Evolutionary conservation across 2,797 vertebrate species (phyloP).

Genomic region (Pteronotus mesoamericanus): DNA sequence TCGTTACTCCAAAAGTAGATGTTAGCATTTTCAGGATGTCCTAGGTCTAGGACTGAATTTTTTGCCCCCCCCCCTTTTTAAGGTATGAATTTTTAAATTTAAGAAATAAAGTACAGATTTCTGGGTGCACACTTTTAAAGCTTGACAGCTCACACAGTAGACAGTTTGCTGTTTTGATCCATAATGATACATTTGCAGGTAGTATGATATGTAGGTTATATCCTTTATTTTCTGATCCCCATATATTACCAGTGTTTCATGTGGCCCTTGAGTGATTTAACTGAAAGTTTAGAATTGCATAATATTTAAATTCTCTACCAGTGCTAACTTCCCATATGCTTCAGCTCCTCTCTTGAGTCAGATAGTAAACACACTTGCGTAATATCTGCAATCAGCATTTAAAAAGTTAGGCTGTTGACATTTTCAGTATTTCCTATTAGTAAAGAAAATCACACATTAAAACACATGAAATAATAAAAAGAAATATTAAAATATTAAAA

Average conservation of each 20-base stretch:
- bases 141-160: neutral
- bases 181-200: neutral
- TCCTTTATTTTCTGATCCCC: neutral
- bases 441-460: neutral
- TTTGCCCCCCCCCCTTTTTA: neutral
- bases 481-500: conserved; percentile 22
- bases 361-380: neutral
- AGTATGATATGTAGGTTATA: neutral
- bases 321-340: conserved; percentile 3
- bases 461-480: conserved; percentile 20
- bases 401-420: conserved; percentile 9
- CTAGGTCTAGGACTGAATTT: neutral
- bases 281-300: conserved; percentile 33
- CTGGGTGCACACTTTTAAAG: conserved; percentile 5
- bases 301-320: conserved; percentile 21
- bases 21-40: neutral
- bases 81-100: conserved; percentile 14
- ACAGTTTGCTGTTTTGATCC: neutral
- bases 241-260: neutral
- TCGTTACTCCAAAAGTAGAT: neutral
- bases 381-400: conserved; percentile 14
- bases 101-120: neutral
- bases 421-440: conserved; percentile 1
- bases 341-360: conserved; percentile 2
- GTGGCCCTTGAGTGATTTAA: neutral